Evolutionary conservation across 2,113 vertebrate species (phyloP).

Genomic region (Mobula hypostoma): DNA sequence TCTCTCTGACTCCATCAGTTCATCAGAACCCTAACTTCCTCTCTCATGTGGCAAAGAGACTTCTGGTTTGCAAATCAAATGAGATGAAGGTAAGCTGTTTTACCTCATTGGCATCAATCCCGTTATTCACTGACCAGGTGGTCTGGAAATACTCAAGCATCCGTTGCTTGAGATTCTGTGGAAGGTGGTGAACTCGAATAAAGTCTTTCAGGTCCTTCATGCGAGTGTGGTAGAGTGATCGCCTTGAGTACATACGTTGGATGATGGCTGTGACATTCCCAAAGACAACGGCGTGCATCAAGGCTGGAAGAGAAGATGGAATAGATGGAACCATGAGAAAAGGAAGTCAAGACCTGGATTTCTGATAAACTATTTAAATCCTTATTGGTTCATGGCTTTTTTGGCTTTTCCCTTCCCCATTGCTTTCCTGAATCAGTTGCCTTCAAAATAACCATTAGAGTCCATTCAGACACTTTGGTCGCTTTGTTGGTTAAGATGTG

Average conservation of each 20-base stretch:
- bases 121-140: conserved; percentile 94
- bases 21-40: background rate
- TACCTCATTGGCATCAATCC: conserved; percentile 91
- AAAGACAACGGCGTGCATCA: conserved; percentile 96
- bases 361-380: background rate
- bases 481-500: background rate
- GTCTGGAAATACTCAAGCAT: conserved; percentile 96
- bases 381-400: background rate
- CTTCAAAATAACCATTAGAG: background rate
- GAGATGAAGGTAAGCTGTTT: background rate
- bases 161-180: conserved; percentile 88
- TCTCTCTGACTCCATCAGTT: background rate
- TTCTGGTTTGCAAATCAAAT: background rate
- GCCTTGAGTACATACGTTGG: conserved; percentile 94
- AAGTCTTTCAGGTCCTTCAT: conserved; percentile 97
- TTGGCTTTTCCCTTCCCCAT: background rate
- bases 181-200: conserved; percentile 83
- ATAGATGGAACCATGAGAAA: background rate
- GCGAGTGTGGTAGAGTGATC: conserved; percentile 89
- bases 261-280: conserved; percentile 96
- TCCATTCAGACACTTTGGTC: background rate
- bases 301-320: conserved; percentile 54
- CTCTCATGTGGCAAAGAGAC: background rate
- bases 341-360: background rate
- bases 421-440: background rate